phyloP scores from a whole-genome alignment of 2,888 invertebrate species.

The Cacoxenus indagator region DNA sequence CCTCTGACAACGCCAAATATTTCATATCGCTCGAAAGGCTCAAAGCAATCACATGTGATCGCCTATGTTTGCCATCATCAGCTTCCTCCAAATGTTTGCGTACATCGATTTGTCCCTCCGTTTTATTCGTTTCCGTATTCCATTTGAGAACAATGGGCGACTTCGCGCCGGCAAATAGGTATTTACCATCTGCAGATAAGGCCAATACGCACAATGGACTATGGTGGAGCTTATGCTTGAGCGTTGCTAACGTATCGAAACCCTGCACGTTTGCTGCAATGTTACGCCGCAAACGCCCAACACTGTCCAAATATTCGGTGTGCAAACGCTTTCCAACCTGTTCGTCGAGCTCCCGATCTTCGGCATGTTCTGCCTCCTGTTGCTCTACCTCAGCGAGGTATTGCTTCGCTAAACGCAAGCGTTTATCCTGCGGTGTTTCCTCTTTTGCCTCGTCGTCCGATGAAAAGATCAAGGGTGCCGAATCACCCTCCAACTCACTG shows the following conservation, averaged over 20 bases:
- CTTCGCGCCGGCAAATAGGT: slow-evolving; percentile 87
- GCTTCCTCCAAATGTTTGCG: slow-evolving; percentile 69
- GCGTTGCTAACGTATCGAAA: slow-evolving; percentile 70
- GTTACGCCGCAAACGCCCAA: slow-evolving; percentile 82
- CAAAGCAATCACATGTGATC: slow-evolving; percentile 75
- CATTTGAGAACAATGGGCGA: slow-evolving; percentile 91
- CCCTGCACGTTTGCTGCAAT: slow-evolving; percentile 78
- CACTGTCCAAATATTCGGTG: slow-evolving; percentile 88
- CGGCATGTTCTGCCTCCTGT: slow-evolving; percentile 81
- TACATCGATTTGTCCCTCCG: slow-evolving; percentile 73
- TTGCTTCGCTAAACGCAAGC: slow-evolving; percentile 88
- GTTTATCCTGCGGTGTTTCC: slow-evolving; percentile 92
- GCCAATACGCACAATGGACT: slow-evolving; percentile 85
- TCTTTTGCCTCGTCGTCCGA: slow-evolving; percentile 68
- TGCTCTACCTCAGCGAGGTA: slow-evolving; percentile 89
- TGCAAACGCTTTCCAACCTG: slow-evolving; percentile 79
- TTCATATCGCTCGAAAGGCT: slow-evolving; percentile 85
- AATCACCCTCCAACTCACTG: slow-evolving; percentile 71
- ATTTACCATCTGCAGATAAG: slow-evolving; percentile 80
- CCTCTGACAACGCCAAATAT: slow-evolving; percentile 83
- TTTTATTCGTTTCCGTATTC: slow-evolving; percentile 77
- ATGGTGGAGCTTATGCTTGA: slow-evolving; percentile 85
- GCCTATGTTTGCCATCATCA: slow-evolving; percentile 56
- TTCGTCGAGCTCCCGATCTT: slow-evolving; percentile 76
- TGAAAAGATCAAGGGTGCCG: slow-evolving; percentile 49